Evolutionary conservation across 2,113 vertebrate species (phyloP).

Genomic region (Dipodomys ordii): DNA sequence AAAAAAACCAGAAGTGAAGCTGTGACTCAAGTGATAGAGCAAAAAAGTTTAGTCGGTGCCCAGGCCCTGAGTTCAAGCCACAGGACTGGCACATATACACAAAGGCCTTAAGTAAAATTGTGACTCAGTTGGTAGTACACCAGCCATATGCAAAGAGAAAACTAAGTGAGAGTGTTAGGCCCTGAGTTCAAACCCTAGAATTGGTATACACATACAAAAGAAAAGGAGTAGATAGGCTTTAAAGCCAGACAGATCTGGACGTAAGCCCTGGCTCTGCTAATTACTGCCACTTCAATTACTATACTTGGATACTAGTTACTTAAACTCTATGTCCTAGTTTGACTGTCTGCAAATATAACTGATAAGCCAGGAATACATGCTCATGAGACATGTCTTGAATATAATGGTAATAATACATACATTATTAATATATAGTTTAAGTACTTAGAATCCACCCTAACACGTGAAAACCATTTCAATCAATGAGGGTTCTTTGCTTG

Average conservation of each 20-base stretch:
- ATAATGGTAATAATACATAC: too few relatives aligned
- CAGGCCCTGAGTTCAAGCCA: too few relatives aligned
- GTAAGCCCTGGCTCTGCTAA: background rate
- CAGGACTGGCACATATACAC: too few relatives aligned
- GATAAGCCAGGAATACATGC: background rate
- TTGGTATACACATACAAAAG: too few relatives aligned
- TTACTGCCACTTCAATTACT: background rate
- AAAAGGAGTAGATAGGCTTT: background rate
- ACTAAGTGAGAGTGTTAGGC: too few relatives aligned
- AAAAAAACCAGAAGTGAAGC: too few relatives aligned
- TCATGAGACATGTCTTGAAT: background rate
- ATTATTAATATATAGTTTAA: background rate
- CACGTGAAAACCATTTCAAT: background rate
- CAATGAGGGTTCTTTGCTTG: background rate
- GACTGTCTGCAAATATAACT: background rate
- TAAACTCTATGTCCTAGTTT: background rate
- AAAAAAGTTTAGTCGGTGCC: too few relatives aligned
- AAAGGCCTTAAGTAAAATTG: too few relatives aligned
- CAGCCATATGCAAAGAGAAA: too few relatives aligned
- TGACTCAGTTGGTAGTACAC: too few relatives aligned
- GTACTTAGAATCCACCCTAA: background rate
- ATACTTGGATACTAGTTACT: background rate
- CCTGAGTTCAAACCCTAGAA: too few relatives aligned
- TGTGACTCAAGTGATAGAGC: too few relatives aligned
- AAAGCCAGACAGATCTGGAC: background rate